Percentiles rank a stretch among this genome's conserved stretches.
phyloP scores from a whole-genome alignment of 2,113 vertebrate species.

The Typhlomys cinereus region DNA sequence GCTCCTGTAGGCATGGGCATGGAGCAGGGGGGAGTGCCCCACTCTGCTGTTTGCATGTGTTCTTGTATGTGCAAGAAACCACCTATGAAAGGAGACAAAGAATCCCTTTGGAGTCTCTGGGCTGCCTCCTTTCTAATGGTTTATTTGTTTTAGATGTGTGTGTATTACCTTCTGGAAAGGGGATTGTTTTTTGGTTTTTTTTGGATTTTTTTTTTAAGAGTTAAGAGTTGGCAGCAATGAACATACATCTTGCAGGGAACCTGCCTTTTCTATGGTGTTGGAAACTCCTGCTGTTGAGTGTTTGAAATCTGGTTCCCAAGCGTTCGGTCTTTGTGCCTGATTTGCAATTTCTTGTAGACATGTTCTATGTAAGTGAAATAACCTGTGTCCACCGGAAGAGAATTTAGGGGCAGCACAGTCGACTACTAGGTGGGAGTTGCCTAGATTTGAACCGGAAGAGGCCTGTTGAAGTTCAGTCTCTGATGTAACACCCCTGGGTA shows the following conservation, averaged over 20 bases:
- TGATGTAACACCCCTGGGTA: not conserved
- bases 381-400: not conserved
- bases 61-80: not conserved
- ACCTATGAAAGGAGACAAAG: not conserved
- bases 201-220: not conserved
- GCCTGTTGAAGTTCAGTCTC: not conserved
- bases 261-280: not conserved
- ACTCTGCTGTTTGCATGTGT: not conserved
- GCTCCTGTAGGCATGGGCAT: not conserved
- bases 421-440: not conserved
- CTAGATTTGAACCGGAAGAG: not conserved
- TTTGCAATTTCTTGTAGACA: not conserved
- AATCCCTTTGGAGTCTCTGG: too few relatives aligned
- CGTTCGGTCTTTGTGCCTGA: not conserved
- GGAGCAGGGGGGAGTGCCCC: fast-evolving
- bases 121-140: not conserved
- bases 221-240: not conserved
- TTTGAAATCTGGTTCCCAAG: not conserved
- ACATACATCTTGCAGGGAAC: not conserved
- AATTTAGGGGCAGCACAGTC: too few relatives aligned
- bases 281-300: not conserved
- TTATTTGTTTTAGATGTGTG: not conserved
- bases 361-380: not conserved
- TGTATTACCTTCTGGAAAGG: not conserved
- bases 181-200: not conserved